Evolutionary conservation across 2,888 invertebrate genomes (phyloP), one percentile per base, ranked within the genome.

Genomic region (Cosmopolites sordidus): DNA sequence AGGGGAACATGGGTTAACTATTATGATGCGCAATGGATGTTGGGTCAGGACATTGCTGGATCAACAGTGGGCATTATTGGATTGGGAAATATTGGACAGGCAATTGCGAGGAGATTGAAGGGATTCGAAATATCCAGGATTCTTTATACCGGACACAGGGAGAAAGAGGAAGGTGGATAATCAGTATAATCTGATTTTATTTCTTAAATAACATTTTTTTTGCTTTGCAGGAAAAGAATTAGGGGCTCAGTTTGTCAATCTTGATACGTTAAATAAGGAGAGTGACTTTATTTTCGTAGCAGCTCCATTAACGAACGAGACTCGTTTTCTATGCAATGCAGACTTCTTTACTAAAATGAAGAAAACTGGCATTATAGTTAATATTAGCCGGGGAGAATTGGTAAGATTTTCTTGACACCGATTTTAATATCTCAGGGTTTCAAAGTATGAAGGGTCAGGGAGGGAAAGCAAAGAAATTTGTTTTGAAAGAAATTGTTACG

Each of bases 31-130:
- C 79, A 85, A 52, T 92, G 88, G 87, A 76, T 85, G 72, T 76
- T 91, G 54, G 95, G 95, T 0, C 82, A 82, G 62, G 90, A 91
- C 52, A 77, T 96, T 18, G 76, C 80, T 0, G 83, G 81, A 33
- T 84, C 90, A 5, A 90, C 87, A 0, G 86, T 95, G 0, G 93
- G 92, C 1, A 83, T 91, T 55, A 82, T 87, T 9, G 92, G 92
- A n/a, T 76, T 92, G 14, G 92, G 92, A 0, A 81, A 83, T 45
- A 84, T 92, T 61, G 91, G 90, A 0, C 83, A 84, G 68, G 82
- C 84, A 0, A 81, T 92, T 29, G 85, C 85, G 1, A 79, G 83
- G 62, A 78, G 90, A 51, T 73, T 94, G 3, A 76, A 78, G 48
- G 83, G 86, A 0, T 94, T 95, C 63, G 82, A 85, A 17, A 82